Conservation (phyloP, 2,113 vertebrate species). For the Cynoglossus semilaevis region DNA sequence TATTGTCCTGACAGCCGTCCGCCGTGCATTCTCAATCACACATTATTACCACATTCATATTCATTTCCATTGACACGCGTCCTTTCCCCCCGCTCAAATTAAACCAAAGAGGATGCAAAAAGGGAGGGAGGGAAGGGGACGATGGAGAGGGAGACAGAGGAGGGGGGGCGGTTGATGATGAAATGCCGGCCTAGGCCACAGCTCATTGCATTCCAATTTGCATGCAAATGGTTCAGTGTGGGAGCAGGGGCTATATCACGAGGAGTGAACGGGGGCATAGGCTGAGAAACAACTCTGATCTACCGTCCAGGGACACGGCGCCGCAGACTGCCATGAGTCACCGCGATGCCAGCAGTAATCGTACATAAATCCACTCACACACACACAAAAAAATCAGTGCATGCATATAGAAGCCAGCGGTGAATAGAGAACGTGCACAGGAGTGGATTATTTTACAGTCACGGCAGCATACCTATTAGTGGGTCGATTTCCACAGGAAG, state of each 20-base stretch:
- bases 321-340: constrained; percentile 51
- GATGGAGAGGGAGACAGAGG: constrained; percentile 51
- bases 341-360: constrained; percentile 37
- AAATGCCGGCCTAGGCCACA: constrained; percentile 97
- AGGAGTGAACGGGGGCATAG: constrained; percentile 82
- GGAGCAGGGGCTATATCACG: constrained; percentile 93
- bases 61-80: constrained; percentile 96
- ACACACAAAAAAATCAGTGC: constrained; percentile 28
- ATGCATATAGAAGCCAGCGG: constrained; percentile 20
- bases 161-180: constrained; percentile 82
- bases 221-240: constrained; percentile 99
- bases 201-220: constrained; percentile 99
- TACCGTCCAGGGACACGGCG: constrained; percentile 59
- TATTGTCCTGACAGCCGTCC: constrained; percentile 95
- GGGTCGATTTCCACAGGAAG: constrained; percentile 99
- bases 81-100: constrained; percentile 94
- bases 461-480: constrained; percentile 89
- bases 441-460: constrained; percentile 44
- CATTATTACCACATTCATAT: constrained; percentile 99
- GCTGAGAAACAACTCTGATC: constrained; percentile 87
- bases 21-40: constrained; percentile 93
- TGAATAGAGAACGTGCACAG: background rate
- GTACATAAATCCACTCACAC: constrained; percentile 47
- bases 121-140: constrained; percentile 38
- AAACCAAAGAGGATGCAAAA: constrained; percentile 75